Evolutionary conservation across 2,113 vertebrate species (phyloP).

Genomic region (Plestiodon gilberti): DNA sequence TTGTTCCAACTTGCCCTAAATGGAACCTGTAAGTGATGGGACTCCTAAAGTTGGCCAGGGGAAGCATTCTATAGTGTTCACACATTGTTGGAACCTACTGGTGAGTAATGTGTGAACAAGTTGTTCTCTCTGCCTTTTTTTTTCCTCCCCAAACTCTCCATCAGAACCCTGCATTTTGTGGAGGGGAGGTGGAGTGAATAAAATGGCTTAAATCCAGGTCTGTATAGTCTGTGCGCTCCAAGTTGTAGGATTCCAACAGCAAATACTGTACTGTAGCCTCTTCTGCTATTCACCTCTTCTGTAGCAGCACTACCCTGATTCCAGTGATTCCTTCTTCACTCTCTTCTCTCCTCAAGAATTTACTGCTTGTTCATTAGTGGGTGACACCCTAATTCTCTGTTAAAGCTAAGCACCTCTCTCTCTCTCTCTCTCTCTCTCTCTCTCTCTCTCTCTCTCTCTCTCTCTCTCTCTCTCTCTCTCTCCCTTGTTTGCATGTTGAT

Average conservation of each 20-base stretch:
- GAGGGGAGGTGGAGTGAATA: background rate
- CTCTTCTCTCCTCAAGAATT: background rate
- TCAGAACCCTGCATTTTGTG: background rate
- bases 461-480: slow-evolving; percentile 3
- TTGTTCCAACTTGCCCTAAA: background rate
- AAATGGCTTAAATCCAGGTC: background rate
- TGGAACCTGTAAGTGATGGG: background rate
- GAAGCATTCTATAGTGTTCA: background rate
- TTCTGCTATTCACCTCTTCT: background rate
- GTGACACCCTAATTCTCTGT: background rate
- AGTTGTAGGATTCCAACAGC: background rate
- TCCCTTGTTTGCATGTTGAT: background rate
- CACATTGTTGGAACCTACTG: background rate
- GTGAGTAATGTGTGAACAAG: background rate
- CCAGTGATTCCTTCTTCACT: background rate
- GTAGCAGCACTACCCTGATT: background rate
- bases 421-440: no score
- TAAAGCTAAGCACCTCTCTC: background rate
- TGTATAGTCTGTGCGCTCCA: background rate
- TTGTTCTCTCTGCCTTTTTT: slow-evolving; percentile 49
- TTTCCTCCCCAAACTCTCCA: accelerated
- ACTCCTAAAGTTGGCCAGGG: background rate
- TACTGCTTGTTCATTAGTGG: background rate
- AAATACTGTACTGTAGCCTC: background rate
- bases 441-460: no score